phyloP scores from a whole-genome alignment of 2,888 invertebrate species.

The Synergus laeviventris region DNA sequence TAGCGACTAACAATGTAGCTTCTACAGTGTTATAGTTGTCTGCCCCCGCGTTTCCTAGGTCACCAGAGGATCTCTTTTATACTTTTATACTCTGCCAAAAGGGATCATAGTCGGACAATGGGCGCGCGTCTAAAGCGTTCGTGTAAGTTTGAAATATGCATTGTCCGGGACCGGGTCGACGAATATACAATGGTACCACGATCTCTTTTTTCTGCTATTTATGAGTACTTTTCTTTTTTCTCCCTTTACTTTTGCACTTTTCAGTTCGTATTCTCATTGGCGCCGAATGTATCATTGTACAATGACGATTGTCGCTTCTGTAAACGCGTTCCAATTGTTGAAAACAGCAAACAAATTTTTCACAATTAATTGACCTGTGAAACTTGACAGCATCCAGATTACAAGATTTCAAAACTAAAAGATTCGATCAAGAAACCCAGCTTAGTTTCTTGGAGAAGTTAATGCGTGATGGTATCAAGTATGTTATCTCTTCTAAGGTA shows the following conservation, averaged over 20 bases:
- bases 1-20: constrained; percentile 41
- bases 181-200: constrained; percentile 41
- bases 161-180: constrained; percentile 50
- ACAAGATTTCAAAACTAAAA: too few species aligned
- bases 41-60: constrained; percentile 42
- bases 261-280: constrained; percentile 29
- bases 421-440: neutral
- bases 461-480: too few species aligned
- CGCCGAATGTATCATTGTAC: constrained; percentile 21
- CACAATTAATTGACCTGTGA: neutral
- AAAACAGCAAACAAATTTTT: neutral
- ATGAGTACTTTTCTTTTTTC: constrained; percentile 40
- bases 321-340: neutral
- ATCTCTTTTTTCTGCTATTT: constrained; percentile 42
- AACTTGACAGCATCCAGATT: neutral
- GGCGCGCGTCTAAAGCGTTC: constrained; percentile 59
- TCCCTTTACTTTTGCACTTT: constrained; percentile 32
- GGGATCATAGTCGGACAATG: constrained; percentile 55
- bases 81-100: constrained; percentile 45
- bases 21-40: constrained; percentile 28
- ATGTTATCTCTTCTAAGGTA: neutral
- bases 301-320: neutral
- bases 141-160: constrained; percentile 58
- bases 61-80: constrained; percentile 44
- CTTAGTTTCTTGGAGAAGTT: neutral